phyloP scores from a whole-genome alignment of 1,140 invertebrate species.

The Catajapyx aquilonaris region DNA sequence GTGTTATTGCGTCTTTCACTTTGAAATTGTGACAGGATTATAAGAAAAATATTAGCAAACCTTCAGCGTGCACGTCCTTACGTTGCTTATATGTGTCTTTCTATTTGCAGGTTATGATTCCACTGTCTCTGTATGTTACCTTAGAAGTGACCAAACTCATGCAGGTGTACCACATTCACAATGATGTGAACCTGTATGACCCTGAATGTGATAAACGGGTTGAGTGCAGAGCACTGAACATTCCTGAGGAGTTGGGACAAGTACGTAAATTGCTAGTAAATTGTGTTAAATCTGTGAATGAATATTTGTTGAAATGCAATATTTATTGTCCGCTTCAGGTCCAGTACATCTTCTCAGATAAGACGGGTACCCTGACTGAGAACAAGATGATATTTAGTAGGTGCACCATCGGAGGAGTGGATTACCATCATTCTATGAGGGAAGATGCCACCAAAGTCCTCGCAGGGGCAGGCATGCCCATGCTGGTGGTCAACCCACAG shows the following conservation, averaged over 20 bases:
- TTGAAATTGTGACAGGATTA: no score
- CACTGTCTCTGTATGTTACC: slow-evolving; percentile 87
- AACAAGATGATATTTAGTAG: slow-evolving; percentile 91
- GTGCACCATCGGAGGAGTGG: slow-evolving; percentile 69
- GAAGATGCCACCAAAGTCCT: slow-evolving; percentile 24
- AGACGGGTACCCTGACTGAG: slow-evolving; percentile 92
- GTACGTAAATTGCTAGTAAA: no score
- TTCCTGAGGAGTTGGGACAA: slow-evolving; percentile 90
- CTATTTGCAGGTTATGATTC: slow-evolving; percentile 70
- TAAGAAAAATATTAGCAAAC: no score
- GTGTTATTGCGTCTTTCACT: background rate
- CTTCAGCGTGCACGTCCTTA: no score
- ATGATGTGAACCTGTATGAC: slow-evolving; percentile 73
- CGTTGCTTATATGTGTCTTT: no score
- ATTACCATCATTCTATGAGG: slow-evolving; percentile 61
- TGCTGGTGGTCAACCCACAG: slow-evolving; percentile 39
- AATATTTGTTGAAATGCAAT: background rate
- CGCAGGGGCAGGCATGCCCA: slow-evolving; percentile 23
- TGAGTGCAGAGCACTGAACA: slow-evolving; percentile 90
- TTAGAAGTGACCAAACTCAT: slow-evolving; percentile 91
- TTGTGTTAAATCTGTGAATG: background rate
- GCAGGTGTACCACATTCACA: slow-evolving; percentile 88
- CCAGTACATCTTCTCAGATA: slow-evolving; percentile 92
- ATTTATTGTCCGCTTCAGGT: slow-evolving; percentile 28
- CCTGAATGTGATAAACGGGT: slow-evolving; percentile 55